These are phyloP conservation scores for Tetragnatha montana DNA, from an alignment of 2,888 invertebrate genomes.

Conservation along the genomic window DNA sequence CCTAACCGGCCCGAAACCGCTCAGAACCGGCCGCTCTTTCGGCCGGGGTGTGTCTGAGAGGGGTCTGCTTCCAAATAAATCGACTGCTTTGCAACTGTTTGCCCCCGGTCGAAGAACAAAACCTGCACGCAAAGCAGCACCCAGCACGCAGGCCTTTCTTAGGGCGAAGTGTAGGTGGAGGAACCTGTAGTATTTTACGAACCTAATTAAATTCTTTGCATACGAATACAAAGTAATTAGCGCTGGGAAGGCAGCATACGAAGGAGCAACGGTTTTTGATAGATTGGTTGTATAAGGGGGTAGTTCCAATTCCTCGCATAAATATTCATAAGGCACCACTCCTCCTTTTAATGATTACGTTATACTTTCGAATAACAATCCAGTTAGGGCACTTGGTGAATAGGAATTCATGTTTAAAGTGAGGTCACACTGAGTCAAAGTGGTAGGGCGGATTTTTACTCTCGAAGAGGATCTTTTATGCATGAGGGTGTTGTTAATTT, in stretches of 20 bases:
- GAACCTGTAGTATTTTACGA: conserved; percentile 50
- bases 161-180: conserved; percentile 37
- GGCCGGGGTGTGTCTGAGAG: neutral
- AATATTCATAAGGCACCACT: conserved; percentile 69
- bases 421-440: conserved; percentile 12
- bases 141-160: conserved; percentile 10
- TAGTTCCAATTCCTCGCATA: conserved; percentile 56
- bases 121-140: conserved; percentile 53
- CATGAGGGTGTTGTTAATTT: neutral
- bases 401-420: conserved; percentile 44
- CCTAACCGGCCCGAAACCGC: neutral
- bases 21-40: neutral
- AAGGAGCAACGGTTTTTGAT: conserved; percentile 63
- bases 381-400: conserved; percentile 19
- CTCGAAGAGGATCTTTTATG: neutral
- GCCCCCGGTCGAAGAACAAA: conserved; percentile 32
- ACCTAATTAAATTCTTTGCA: conserved; percentile 69
- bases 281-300: conserved; percentile 65
- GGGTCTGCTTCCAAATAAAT: neutral
- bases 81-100: conserved; percentile 51
- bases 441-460: conserved; percentile 2
- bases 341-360: conserved; percentile 67
- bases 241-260: conserved; percentile 52
- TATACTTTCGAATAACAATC: conserved; percentile 62
- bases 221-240: conserved; percentile 68